Evolutionary conservation across 37 sponge, comb jelly and placozoan species (phyloP), one percentile per base, ranked within the genome.

Genomic region (Crambe crambe): DNA sequence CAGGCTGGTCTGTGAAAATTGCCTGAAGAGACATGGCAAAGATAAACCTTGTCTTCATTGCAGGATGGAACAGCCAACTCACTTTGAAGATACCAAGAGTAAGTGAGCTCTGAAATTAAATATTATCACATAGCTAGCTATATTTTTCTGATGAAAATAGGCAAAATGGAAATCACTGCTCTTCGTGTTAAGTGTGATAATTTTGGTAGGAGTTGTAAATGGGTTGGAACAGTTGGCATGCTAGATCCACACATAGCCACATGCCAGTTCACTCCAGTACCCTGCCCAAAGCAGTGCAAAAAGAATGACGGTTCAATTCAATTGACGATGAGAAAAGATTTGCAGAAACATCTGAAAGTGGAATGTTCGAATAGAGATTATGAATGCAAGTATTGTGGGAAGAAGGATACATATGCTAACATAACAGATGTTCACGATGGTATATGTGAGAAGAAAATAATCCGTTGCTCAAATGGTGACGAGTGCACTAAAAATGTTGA

Each of bases 231-330:
- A n/a, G n/a, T n/a, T n/a, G n/a, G n/a, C n/a, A n/a, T n/a, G n/a
- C n/a, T n/a, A 42, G 62, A 61, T 1, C 35, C 39, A 6, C 82
- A 82, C 36, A 44, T 63, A 12, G 20, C 2, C 23, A 62, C 60
- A 37, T 82, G 82, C 61, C 61, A 4, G 9, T 82, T 31, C 58
- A 34, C 47, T 4, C 32, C 42, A 1, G 40, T 82, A 1, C 47
- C 43, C 20, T 82, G 82, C 64, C 35, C 82, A 15, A 82, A 82
- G 21, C 18, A 34, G 37, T 82, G 82, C 64, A 32, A 65, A 3
- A 9, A 30, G 15, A 51, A 34, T 30, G 27, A 34, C 22, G 27
- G 47, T 10, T 23, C 3, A 58, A 25, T 2, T 20, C 22, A 76
- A 25, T 10, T 54, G 54, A 15, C 12, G 10, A n/a, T 47, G 6